Evolutionary conservation across 2,113 vertebrate species (phyloP), one percentile per base, ranked within the genome.

Genomic region (Bolborhynchus lineola): DNA sequence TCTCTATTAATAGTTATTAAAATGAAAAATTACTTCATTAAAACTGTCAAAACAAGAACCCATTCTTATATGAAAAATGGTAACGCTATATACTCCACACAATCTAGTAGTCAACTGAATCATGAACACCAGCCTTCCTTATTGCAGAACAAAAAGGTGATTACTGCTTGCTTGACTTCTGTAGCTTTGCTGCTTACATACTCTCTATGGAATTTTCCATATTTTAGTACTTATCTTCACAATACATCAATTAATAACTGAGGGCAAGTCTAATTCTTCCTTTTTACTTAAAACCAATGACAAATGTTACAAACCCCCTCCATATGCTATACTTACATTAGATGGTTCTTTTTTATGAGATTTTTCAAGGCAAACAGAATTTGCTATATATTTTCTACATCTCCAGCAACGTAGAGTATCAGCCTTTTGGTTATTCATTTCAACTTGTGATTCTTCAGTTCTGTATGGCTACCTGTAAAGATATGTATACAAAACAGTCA

Each of bases 311-410:
- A 55, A 46, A 81, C 7, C 23, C 6, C 7, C 14, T 64, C 17
- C 65, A 46, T 49, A 69, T 39, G 9, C 13, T 82, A 21, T 50
- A 97, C 97, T 96, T 92, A 98, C 98, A 80, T 88, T 35, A 21
- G 52, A 71, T 57, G 55, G 9, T 35, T 94, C 91, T 83, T 60
- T 86, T 42, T 83, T 93, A 76, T 72, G 70, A 72, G 70, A 90
- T 53, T 94, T 98, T 93, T 96, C 91, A 88, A 98, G 90, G 90
- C 95, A 97, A 80, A 68, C 47, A 86, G 97, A 96, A 93, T 80
- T 97, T 94, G 96, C 96, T 92, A 98, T 46, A 4, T 72, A 96
- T 96, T 98, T 97, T 95, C 96, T 97, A 93, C 98, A 98, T 89
- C 96, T 98, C 97, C 97, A 98, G 90, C 98, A 98, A 82, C 1